A percentile compares a stretch with the other conserved stretches of the same genome.
phyloP scores from a whole-genome alignment of 2,888 invertebrate genomes.

The Bedellia somnulentella region DNA sequence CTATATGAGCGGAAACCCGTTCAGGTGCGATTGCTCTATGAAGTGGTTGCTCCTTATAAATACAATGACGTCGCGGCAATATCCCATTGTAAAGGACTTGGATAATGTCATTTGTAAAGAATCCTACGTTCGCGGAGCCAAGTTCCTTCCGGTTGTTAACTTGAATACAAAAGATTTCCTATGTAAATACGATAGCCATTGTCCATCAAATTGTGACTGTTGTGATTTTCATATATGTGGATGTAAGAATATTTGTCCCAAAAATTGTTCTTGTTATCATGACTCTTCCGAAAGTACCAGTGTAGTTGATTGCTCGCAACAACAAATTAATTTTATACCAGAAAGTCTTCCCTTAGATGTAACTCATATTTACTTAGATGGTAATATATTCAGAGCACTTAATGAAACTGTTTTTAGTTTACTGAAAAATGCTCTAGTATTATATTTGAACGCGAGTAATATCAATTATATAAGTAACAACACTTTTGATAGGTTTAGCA shows the following conservation, averaged over 20 bases:
- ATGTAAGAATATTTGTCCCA: slow-evolving; percentile 92
- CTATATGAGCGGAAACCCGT: slow-evolving; percentile 90
- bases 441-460: slow-evolving; percentile 82
- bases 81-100: slow-evolving; percentile 86
- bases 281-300: slow-evolving; percentile 91
- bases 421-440: slow-evolving; percentile 59
- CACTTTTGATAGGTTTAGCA: slow-evolving; percentile 78
- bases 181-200: slow-evolving; percentile 87
- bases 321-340: slow-evolving; percentile 74
- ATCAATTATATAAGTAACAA: slow-evolving; percentile 82
- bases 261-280: slow-evolving; percentile 91
- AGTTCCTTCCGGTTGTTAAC: slow-evolving; percentile 74
- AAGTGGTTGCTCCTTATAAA: slow-evolving; percentile 92
- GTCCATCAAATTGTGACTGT: slow-evolving; percentile 90
- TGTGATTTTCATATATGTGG: slow-evolving; percentile 95
- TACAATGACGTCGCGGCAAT: slow-evolving; percentile 77
- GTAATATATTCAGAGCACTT: slow-evolving; percentile 81
- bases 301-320: slow-evolving; percentile 86
- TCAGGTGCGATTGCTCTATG: slow-evolving; percentile 93
- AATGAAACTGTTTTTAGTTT: slow-evolving; percentile 47
- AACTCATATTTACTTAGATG: slow-evolving; percentile 90
- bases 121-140: slow-evolving; percentile 79
- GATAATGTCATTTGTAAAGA: slow-evolving; percentile 85
- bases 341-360: slow-evolving; percentile 86
- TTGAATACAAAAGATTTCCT: slow-evolving; percentile 83